Evolutionary conservation across 1,140 invertebrate genomes (phyloP).

Genomic region (Aleiodes sp.): DNA sequence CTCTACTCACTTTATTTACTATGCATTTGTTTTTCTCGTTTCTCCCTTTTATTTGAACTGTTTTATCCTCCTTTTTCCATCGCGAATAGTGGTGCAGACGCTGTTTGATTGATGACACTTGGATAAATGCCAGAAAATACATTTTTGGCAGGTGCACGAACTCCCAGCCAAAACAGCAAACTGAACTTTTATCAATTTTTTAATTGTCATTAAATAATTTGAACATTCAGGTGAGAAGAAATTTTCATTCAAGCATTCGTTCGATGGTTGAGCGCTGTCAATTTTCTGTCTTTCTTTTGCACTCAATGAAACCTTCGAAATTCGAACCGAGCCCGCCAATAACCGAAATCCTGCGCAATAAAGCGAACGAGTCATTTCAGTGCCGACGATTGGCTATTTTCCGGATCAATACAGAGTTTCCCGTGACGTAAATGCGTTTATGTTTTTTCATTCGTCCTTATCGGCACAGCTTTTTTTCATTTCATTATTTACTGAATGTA

Average conservation of each 20-base stretch:
- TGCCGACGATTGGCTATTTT: slow-evolving; percentile 23
- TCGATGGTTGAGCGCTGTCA: too few species aligned
- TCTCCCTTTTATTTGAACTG: not conserved
- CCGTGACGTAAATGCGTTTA: slow-evolving; percentile 59
- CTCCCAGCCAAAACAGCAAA: not conserved
- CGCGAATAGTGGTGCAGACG: slow-evolving; percentile 1
- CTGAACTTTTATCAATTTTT: not conserved
- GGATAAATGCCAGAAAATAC: slow-evolving; percentile 34
- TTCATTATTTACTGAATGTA: too few species aligned
- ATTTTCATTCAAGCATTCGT: not conserved
- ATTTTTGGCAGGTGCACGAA: slow-evolving; percentile 4
- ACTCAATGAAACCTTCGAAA: not conserved
- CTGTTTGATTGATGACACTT: slow-evolving; percentile 34
- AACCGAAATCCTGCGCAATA: not conserved
- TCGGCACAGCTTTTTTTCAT: too few species aligned
- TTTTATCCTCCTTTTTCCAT: not conserved
- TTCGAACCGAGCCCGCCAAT: not conserved
- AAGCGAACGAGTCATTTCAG: not conserved
- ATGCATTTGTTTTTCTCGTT: not conserved
- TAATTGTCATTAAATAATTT: not conserved
- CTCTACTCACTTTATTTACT: not conserved
- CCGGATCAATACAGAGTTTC: slow-evolving; percentile 60
- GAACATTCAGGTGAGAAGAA: not conserved
- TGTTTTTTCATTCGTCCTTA: slow-evolving; percentile 56
- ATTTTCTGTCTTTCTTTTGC: not conserved